phyloP scores from a whole-genome alignment of 2,113 vertebrate genomes.

The Sylvietta virens region DNA sequence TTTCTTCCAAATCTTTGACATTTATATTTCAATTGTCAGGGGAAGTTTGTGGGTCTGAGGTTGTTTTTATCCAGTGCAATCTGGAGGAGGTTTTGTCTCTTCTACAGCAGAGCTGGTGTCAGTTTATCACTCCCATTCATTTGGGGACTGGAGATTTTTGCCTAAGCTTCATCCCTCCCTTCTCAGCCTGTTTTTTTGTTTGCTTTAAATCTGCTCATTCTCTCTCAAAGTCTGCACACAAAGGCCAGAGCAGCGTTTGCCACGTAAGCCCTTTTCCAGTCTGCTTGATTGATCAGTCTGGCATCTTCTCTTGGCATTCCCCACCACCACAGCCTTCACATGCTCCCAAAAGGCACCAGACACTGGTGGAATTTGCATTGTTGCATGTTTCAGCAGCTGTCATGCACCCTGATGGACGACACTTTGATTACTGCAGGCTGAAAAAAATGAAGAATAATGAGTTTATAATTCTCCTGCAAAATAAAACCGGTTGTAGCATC shows the following conservation, averaged over 20 bases:
- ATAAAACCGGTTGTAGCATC: not conserved
- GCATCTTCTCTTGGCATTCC: conserved; percentile 11
- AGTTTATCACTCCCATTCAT: not conserved
- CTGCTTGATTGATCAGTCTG: conserved; percentile 49
- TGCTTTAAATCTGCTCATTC: conserved; percentile 37
- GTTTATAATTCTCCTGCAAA: not conserved
- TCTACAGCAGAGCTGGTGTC: not conserved
- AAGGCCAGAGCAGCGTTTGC: not conserved
- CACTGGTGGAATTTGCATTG: not conserved
- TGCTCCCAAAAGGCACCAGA: not conserved
- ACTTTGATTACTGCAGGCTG: not conserved
- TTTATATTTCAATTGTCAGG: not conserved
- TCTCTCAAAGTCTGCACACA: conserved; percentile 25
- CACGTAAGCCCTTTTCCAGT: conserved; percentile 32
- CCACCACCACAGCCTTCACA: not conserved
- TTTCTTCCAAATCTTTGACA: not conserved
- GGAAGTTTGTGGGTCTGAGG: not conserved
- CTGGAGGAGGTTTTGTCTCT: not conserved
- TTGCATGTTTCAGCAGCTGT: not conserved
- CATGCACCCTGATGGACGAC: not conserved
- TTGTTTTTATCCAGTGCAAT: not conserved
- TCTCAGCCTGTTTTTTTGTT: not conserved
- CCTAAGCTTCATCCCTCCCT: not conserved
- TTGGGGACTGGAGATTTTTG: not conserved
- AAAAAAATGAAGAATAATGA: not conserved